phyloP scores from a whole-genome alignment of 2,888 invertebrate genomes.

The Tachina fera region DNA sequence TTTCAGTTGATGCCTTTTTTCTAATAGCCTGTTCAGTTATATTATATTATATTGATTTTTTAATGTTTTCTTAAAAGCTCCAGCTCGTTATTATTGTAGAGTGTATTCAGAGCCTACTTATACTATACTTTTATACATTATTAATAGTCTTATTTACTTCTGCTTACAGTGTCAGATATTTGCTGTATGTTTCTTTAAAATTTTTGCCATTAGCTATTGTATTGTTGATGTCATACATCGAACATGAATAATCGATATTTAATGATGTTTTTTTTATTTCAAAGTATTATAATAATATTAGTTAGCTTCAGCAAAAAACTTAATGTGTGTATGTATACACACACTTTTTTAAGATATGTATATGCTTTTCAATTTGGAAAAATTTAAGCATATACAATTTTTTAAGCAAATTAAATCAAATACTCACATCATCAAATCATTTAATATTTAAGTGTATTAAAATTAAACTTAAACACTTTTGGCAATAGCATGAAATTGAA shows the following conservation, averaged over 20 bases:
- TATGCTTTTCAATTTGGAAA: neutral
- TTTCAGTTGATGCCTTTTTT: too few relatives aligned
- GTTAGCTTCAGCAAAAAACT: conserved; percentile 9
- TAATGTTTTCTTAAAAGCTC: too few relatives aligned
- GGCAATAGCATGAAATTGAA: conserved; percentile 27
- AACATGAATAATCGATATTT: conserved; percentile 50
- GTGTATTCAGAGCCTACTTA: neutral
- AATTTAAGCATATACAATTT: too few relatives aligned
- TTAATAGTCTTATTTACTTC: neutral
- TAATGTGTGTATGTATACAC: conserved; percentile 15
- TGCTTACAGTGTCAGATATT: neutral
- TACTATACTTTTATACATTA: neutral
- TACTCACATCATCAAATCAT: too few relatives aligned
- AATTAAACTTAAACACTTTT: conserved; percentile 40
- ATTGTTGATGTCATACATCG: conserved; percentile 32
- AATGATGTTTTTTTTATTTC: conserved; percentile 28
- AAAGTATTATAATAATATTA: neutral
- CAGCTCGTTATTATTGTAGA: neutral
- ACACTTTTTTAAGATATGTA: neutral
- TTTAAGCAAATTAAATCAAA: neutral
- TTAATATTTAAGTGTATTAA: neutral
- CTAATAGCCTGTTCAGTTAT: too few relatives aligned
- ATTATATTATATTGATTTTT: too few relatives aligned
- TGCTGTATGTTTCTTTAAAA: conserved; percentile 22
- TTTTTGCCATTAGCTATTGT: conserved; percentile 17